Evolutionary conservation across 2,888 invertebrate species (phyloP), one percentile per base, ranked within the genome.

Genomic region (Eucriotettix oculatus): DNA sequence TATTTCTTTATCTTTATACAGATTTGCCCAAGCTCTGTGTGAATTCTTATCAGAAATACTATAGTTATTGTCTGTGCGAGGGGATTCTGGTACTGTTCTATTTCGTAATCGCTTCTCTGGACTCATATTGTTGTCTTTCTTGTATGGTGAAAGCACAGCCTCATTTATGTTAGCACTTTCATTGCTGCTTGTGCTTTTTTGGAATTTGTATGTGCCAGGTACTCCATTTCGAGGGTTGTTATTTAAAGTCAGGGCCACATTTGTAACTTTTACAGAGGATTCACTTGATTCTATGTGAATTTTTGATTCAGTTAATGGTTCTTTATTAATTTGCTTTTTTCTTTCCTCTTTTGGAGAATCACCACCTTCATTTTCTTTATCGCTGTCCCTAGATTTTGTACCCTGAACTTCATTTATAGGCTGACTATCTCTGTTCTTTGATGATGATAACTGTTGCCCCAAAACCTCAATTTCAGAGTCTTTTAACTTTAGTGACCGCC

Each of bases 401-500:
- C 76, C 78, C 42, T 78, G 76, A 62, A 78, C 78, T 58, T 76
- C 77, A 68, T 76, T 75, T 10, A 56, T n/a, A 69, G 74, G 71
- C 41, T 70, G 72, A 7, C 71, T 72, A 41, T 70, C 69, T 16
- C 64, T 64, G 41, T 63, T 59, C 61, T 76, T 75, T 17, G 75
- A 75, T 60, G 70, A 71, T 29, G 72, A 68, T 48, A 81, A 78
- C 64, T 82, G 80, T 63, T 80, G 79, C 16, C 80, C 78, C 61
- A 85, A 73, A 53, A 73, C 74, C 61, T 82, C 82, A 0, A 76
- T 77, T 67, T 87, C 86, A 9, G 74, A 74, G 67, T 87, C 87
- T 74, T 86, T 86, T n/a, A 87, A 75, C 73, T 89, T 89, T 0
- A 89, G 74, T n/a, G 88, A 89, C 61, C 88, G 75, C 54, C 89